Conservation (phyloP, 92 coral and sea anemone species). For the Pocillopora meandrina region DNA sequence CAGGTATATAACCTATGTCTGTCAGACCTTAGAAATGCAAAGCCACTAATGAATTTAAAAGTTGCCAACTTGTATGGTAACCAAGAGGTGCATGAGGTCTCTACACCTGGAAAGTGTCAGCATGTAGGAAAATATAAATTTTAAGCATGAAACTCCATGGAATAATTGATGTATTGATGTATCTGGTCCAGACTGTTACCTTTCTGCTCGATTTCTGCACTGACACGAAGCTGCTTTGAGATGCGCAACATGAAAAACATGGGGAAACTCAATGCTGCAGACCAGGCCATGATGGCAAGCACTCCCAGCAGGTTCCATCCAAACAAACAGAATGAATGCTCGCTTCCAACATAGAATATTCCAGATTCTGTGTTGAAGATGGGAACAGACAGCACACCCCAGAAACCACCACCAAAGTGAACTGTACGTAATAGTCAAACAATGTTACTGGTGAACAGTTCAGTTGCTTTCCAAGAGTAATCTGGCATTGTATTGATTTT, state of each 20-base stretch:
- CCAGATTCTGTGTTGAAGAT: slow-evolving; percentile 73
- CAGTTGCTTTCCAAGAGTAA: too few species aligned
- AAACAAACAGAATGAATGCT: slow-evolving; percentile 57
- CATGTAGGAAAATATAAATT: too few species aligned
- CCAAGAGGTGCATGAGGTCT: too few species aligned
- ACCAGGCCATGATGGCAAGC: slow-evolving; percentile 67
- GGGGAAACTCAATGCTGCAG: slow-evolving; percentile 47
- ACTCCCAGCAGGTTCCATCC: slow-evolving; percentile 91
- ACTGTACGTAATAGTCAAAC: slow-evolving; percentile 35
- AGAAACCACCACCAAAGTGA: slow-evolving; percentile 89
- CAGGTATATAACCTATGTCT: too few species aligned
- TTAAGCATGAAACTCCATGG: too few species aligned
- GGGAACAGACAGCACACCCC: slow-evolving; percentile 90
- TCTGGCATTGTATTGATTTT: too few species aligned
- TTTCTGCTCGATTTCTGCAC: slow-evolving; percentile 79
- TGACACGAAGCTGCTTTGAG: slow-evolving; percentile 69
- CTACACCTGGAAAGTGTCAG: too few species aligned
- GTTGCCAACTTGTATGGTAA: too few species aligned
- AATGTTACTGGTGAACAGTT: too few species aligned
- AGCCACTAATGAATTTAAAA: too few species aligned
- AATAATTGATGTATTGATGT: too few species aligned
- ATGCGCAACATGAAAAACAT: slow-evolving; percentile 61
- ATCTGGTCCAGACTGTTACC: slow-evolving; percentile 41
- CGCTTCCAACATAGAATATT: slow-evolving; percentile 67
- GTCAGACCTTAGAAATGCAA: too few species aligned